phyloP scores from a whole-genome alignment of 2,888 invertebrate species.

The Lasioglossum malachurum region DNA sequence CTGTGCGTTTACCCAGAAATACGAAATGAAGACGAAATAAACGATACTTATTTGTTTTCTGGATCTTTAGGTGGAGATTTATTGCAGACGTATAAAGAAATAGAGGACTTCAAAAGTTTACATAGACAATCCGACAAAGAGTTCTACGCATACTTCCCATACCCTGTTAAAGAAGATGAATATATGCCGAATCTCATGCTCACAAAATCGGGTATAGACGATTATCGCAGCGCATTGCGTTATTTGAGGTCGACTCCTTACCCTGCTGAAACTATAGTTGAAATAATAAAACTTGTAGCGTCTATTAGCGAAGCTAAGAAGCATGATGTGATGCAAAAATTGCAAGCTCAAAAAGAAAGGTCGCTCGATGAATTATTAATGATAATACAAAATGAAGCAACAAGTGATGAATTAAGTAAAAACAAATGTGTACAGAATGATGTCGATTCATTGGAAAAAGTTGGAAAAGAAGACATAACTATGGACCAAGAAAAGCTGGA shows the following conservation, averaged over 20 bases:
- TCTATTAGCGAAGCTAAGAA: slow-evolving; percentile 51
- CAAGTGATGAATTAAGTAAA: slow-evolving; percentile 27
- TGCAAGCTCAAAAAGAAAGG: slow-evolving; percentile 36
- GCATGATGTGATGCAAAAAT: slow-evolving; percentile 56
- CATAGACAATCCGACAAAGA: slow-evolving; percentile 55
- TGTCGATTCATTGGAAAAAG: not conserved
- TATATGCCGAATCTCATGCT: slow-evolving; percentile 77
- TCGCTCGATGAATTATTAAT: slow-evolving; percentile 53
- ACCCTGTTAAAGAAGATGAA: slow-evolving; percentile 70
- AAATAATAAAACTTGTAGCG: slow-evolving; percentile 56
- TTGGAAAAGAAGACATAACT: not conserved
- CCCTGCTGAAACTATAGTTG: slow-evolving; percentile 49
- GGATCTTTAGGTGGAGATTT: slow-evolving; percentile 64
- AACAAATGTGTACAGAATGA: not conserved
- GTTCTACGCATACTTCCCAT: slow-evolving; percentile 76
- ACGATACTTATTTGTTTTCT: slow-evolving; percentile 74
- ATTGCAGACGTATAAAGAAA: slow-evolving; percentile 75
- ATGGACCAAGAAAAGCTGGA: not conserved
- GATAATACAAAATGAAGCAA: slow-evolving; percentile 43
- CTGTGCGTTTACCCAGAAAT: slow-evolving; percentile 78
- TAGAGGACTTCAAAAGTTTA: slow-evolving; percentile 77
- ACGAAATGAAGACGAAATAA: slow-evolving; percentile 76
- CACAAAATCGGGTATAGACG: slow-evolving; percentile 66
- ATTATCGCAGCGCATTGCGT: slow-evolving; percentile 73
- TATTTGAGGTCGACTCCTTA: slow-evolving; percentile 67